Conservation (phyloP, 2,888 invertebrate species). For the Coenonympha arcania region DNA sequence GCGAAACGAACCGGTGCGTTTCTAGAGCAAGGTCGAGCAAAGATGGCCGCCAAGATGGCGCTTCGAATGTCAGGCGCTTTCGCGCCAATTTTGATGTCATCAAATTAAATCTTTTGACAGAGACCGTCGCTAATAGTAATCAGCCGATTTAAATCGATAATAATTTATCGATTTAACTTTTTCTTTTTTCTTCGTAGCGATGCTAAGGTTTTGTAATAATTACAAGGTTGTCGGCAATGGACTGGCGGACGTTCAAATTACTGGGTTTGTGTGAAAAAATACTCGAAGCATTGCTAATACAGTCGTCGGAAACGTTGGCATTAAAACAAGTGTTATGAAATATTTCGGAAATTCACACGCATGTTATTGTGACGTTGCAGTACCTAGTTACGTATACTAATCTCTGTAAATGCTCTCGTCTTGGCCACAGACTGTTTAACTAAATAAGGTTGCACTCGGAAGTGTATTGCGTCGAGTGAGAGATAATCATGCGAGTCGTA, state of each 20-base stretch:
- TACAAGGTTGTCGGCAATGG: conserved; percentile 37
- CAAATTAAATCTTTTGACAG: conserved; percentile 5
- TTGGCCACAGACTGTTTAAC: neutral
- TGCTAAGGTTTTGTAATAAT: conserved; percentile 40
- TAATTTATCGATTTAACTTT: neutral
- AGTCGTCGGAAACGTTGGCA: conserved; percentile 35
- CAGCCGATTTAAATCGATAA: neutral
- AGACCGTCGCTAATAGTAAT: conserved; percentile 7
- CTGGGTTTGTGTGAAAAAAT: conserved; percentile 55
- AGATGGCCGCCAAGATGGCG: conserved; percentile 59
- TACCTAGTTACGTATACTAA: neutral
- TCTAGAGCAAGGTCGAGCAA: conserved; percentile 66
- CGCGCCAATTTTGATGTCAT: conserved; percentile 54
- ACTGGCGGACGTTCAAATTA: conserved; percentile 45
- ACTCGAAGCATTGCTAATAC: conserved; percentile 33
- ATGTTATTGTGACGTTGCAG: conserved; percentile 8
- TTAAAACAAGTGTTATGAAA: conserved; percentile 25
- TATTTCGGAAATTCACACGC: conserved; percentile 16
- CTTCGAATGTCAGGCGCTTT: conserved; percentile 58
- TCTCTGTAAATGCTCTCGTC: neutral
- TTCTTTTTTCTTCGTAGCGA: conserved; percentile 26
- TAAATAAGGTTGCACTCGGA: neutral
- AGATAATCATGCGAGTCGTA: neutral
- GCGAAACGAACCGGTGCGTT: conserved; percentile 58
- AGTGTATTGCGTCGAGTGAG: neutral